Percentiles rank a stretch among this genome's conserved stretches.
These are phyloP conservation scores for Drosophila nr. perissopoda DNA, from an alignment of 2,888 invertebrate species.

Conservation along the genomic window DNA sequence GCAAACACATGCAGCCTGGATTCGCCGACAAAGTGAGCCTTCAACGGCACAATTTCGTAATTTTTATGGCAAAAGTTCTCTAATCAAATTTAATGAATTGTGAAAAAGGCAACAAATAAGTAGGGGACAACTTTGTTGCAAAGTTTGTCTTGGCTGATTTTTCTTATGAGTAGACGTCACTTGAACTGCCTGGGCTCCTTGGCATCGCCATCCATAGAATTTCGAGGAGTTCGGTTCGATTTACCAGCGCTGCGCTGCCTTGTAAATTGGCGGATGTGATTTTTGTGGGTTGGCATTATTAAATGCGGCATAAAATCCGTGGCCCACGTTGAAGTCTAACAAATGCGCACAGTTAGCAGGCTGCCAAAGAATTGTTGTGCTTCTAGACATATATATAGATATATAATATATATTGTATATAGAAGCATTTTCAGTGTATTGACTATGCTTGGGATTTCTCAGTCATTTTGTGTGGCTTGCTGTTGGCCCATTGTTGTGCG, in stretches of 20 bases:
- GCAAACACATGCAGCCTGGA: conserved; percentile 35
- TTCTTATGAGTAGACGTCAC: conserved; percentile 77
- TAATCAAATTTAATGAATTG: conserved; percentile 82
- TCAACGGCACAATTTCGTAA: conserved; percentile 82
- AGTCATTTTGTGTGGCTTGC: conserved; percentile 32
- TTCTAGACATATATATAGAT: conserved; percentile 2
- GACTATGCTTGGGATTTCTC: conserved; percentile 39
- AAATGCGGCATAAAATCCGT: conserved; percentile 80
- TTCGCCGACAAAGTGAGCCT: conserved; percentile 69
- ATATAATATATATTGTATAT: conserved; percentile 22
- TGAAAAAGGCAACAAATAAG: conserved; percentile 81
- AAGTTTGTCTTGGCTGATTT: conserved; percentile 74
- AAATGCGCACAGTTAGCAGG: conserved; percentile 75
- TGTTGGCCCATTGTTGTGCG: conserved; percentile 54
- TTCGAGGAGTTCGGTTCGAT: conserved; percentile 67
- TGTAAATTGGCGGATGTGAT: conserved; percentile 80
- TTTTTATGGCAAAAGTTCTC: conserved; percentile 82
- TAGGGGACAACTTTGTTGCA: conserved; percentile 76
- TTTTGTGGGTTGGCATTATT: conserved; percentile 79
- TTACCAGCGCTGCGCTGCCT: conserved; percentile 56
- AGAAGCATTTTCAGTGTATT: conserved; percentile 21
- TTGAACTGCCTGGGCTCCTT: conserved; percentile 14
- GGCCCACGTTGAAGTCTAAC: conserved; percentile 70
- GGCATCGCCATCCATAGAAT: conserved; percentile 16
- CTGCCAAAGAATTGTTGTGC: conserved; percentile 66